These are phyloP conservation scores for Tetragonula carbonaria DNA, from an alignment of 2,888 invertebrate species.

Conservation along the genomic window DNA sequence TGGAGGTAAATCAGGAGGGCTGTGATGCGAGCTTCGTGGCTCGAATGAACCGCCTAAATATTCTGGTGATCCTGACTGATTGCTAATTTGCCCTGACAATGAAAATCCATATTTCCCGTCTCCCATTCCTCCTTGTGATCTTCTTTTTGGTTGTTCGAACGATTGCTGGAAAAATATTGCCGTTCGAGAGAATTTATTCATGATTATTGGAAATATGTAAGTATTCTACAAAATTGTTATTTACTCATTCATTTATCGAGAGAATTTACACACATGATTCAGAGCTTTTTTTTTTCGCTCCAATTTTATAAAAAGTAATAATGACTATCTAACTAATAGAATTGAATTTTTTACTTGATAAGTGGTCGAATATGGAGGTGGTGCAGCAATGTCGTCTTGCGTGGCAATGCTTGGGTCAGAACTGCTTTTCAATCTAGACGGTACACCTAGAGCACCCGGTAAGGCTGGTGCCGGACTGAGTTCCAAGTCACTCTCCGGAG, in stretches of 20 bases:
- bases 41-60: conserved; percentile 79
- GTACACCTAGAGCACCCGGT: conserved; percentile 86
- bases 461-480: conserved; percentile 89
- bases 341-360: conserved; percentile 76
- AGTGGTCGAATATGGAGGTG: conserved; percentile 92
- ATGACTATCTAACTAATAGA: not conserved
- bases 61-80: conserved; percentile 80
- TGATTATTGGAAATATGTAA: not conserved
- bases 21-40: conserved; percentile 80
- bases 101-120: conserved; percentile 89
- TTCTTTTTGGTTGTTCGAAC: conserved; percentile 78
- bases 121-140: conserved; percentile 84
- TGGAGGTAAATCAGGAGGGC: conserved; percentile 93
- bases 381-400: conserved; percentile 92
- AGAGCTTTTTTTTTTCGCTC: not conserved
- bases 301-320: not conserved
- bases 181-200: not conserved
- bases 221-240: not conserved
- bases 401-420: conserved; percentile 98
- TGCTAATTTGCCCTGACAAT: conserved; percentile 82
- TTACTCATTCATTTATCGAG: not conserved
- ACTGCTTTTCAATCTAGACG: conserved; percentile 87
- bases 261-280: not conserved
- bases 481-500: conserved; percentile 97
- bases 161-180: conserved; percentile 63